Evolutionary conservation across 2,888 invertebrate species (phyloP).

Genomic region (Torymus texanus): DNA sequence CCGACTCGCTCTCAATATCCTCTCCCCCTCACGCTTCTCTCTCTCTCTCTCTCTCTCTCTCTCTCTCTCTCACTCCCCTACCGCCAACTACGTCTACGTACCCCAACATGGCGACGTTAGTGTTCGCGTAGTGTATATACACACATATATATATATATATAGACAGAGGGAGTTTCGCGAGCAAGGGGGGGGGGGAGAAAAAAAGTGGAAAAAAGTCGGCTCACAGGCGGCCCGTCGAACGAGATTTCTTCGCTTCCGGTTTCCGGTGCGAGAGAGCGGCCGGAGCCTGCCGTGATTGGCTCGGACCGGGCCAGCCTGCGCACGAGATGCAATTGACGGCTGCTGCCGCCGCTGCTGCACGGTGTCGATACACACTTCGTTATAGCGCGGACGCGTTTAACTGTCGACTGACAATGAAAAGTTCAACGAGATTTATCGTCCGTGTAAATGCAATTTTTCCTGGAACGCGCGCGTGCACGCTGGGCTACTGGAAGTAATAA

Average conservation of each 20-base stretch:
- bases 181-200: background rate
- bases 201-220: slow-evolving; percentile 25
- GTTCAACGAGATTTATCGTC: slow-evolving; percentile 50
- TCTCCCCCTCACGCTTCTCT: slow-evolving; percentile 44
- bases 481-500: background rate
- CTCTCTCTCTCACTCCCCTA: slow-evolving; percentile 40
- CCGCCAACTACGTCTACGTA: slow-evolving; percentile 50
- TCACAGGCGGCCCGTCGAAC: slow-evolving; percentile 58
- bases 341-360: slow-evolving; percentile 9
- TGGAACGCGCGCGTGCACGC: no score
- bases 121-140: no score
- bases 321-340: slow-evolving; percentile 50
- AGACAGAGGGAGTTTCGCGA: background rate
- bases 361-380: slow-evolving; percentile 26
- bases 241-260: slow-evolving; percentile 73
- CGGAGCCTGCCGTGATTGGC: slow-evolving; percentile 65
- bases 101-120: slow-evolving; percentile 57
- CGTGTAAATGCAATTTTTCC: slow-evolving; percentile 31
- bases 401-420: slow-evolving; percentile 45
- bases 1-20: slow-evolving; percentile 62
- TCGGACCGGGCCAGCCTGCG: slow-evolving; percentile 52
- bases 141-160: slow-evolving; percentile 5
- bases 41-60: slow-evolving; percentile 46
- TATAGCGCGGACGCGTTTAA: slow-evolving; percentile 18
- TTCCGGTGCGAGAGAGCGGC: slow-evolving; percentile 69